Conservation (phyloP, 2,797 vertebrate genomes). For the Oreonectes daqikongensis region DNA sequence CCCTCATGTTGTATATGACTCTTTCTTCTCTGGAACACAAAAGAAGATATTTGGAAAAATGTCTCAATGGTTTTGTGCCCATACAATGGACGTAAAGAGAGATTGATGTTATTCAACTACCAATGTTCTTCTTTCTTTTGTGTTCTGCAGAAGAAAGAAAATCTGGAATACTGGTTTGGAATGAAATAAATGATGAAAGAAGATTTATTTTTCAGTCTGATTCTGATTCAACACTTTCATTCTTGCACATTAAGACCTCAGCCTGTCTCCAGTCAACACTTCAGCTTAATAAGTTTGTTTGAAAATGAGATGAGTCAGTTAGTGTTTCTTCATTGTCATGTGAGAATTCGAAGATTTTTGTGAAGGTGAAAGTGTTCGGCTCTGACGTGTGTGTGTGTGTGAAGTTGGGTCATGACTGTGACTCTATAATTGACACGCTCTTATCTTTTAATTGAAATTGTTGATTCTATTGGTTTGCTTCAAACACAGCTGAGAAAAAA, state of each 20-base stretch:
- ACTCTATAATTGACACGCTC: slow-evolving; percentile 70
- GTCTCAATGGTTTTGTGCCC: no score
- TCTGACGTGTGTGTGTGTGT: not conserved
- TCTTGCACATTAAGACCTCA: not conserved
- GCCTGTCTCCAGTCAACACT: not conserved
- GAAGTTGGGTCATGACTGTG: slow-evolving; percentile 42
- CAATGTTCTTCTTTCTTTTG: no score
- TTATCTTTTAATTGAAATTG: slow-evolving; percentile 82
- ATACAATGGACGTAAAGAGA: no score
- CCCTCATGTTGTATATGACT: no score
- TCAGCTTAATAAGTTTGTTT: not conserved
- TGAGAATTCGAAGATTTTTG: not conserved
- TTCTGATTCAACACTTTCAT: not conserved
- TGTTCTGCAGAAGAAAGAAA: no score
- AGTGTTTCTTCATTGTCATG: not conserved
- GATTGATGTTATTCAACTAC: no score
- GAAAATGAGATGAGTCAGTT: not conserved
- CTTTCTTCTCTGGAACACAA: no score
- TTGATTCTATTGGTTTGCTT: slow-evolving; percentile 52
- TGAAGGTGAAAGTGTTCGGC: not conserved
- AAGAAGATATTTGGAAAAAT: no score
- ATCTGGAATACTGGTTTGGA: no score
- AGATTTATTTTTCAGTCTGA: no score
- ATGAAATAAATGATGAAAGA: no score
- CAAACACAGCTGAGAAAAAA: slow-evolving; percentile 75